Evolutionary conservation across 2,113 vertebrate genomes (phyloP).

Genomic region (Zootoca vivipara): DNA sequence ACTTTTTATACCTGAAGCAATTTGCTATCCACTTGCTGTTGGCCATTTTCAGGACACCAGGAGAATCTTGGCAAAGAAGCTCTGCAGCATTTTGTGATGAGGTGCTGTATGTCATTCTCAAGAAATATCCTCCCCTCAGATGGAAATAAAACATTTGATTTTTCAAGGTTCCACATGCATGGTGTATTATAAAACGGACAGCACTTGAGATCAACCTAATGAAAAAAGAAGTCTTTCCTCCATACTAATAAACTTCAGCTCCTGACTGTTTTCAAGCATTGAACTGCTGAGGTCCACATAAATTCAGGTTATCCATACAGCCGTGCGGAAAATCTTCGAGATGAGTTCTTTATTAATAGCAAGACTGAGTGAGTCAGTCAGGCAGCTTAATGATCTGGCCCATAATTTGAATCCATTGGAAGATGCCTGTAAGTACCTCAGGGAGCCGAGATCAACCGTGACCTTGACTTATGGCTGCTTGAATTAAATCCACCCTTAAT

Average conservation of each 20-base stretch:
- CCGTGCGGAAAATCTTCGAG: constrained; percentile 71
- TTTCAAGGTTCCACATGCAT: constrained; percentile 51
- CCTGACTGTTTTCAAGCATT: constrained; percentile 65
- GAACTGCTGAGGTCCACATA: constrained; percentile 73
- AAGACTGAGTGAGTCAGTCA: constrained; percentile 68
- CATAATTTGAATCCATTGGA: constrained; percentile 74
- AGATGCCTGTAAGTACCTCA: constrained; percentile 66
- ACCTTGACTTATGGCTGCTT: constrained; percentile 64
- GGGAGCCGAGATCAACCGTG: constrained; percentile 65
- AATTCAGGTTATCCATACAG: constrained; percentile 72
- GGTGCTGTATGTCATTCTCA: constrained; percentile 47
- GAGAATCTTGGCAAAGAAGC: constrained; percentile 41
- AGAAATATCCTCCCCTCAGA: constrained; percentile 52
- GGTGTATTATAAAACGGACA: constrained; percentile 53
- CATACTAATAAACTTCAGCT: constrained; percentile 63
- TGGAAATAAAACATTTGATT: constrained; percentile 64
- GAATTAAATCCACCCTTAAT: constrained; percentile 58
- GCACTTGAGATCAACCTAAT: constrained; percentile 63
- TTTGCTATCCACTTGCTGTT: constrained; percentile 2
- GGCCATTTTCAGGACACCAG: not conserved
- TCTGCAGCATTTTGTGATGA: constrained; percentile 54
- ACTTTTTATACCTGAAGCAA: not conserved
- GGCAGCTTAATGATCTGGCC: constrained; percentile 73
- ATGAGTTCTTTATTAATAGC: constrained; percentile 74
- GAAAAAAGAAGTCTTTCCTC: constrained; percentile 59